Percentiles rank a stretch among this genome's conserved stretches.
Evolutionary conservation across 2,113 vertebrate genomes (phyloP).

Genomic region (Charina bottae): DNA sequence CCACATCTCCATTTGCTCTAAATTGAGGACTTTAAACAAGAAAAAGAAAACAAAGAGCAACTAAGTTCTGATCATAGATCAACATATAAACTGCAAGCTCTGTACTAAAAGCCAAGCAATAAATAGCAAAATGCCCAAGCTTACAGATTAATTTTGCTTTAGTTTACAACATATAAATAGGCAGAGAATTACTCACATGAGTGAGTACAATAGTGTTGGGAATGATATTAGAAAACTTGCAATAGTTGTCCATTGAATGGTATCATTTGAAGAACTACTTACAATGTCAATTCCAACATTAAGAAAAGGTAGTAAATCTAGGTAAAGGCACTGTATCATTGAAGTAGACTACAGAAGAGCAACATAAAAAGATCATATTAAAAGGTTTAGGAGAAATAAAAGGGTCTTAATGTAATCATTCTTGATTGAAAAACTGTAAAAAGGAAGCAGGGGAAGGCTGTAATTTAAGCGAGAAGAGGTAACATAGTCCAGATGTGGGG

Average conservation of each 20-base stretch:
- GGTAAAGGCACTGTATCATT: neutral
- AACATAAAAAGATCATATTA: neutral
- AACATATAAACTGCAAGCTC: constrained; percentile 28
- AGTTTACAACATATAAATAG: constrained; percentile 45
- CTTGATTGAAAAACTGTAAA: neutral
- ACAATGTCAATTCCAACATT: neutral
- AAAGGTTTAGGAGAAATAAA: neutral
- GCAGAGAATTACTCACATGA: neutral
- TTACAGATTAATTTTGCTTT: constrained; percentile 27
- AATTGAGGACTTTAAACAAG: neutral
- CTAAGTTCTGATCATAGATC: constrained; percentile 21
- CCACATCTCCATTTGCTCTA: neutral
- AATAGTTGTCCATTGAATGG: neutral
- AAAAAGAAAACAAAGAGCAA: constrained; percentile 12
- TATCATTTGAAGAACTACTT: neutral
- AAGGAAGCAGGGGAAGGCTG: neutral
- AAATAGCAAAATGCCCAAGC: constrained; percentile 35
- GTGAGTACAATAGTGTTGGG: neutral
- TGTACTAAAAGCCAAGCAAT: constrained; percentile 16
- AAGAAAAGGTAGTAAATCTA: neutral
- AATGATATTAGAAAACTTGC: neutral
- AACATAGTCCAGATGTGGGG: too few species aligned
- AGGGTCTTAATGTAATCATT: neutral
- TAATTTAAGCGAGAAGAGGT: neutral
- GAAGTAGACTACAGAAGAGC: neutral